Evolutionary conservation across 2,113 vertebrate genomes (phyloP), one percentile per base, ranked within the genome.

Genomic region (Trochalopteron elliotii): DNA sequence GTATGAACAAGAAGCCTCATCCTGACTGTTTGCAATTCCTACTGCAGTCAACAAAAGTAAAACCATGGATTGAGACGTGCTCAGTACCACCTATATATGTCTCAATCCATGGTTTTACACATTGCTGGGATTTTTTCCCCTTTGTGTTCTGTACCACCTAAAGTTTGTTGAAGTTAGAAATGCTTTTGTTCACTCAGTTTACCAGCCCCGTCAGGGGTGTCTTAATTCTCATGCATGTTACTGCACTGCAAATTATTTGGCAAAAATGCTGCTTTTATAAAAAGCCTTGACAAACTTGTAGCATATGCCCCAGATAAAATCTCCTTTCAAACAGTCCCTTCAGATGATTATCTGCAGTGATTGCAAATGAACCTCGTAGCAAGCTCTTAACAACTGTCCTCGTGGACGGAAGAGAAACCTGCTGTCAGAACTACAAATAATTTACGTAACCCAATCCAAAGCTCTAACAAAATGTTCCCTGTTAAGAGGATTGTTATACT

Each of bases 401-500:
- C 64, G 13, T 64, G 94, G 89, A 91, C 31, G 17, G 84, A 95
- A 95, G 67, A 94, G 83, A 96, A 85, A 93, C 90, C 94, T 93
- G 94, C 95, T 94, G 89, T 95, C 88, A 88, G 86, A 94, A 94
- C 67, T 93, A 92, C 93, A 96, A 97, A 97, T 93, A 97, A 94
- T 97, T 97, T 96, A 95, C 39, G 75, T 97, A 97, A 97, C 96
- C 89, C 93, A 95, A 87, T 97, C 94, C 95, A 97, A 97, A 96
- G 94, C 91, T 83, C 85, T 97, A 89, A 97, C 96, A 97, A 97
- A 97, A 97, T 97, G 97, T 97, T 97, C 97, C 76, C 81, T 53
- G 82, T 90, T 97, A 97, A 97, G 96, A 97, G 96, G 97, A 97
- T 97, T 97, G 96, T 90, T 96, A 93, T 95, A 96, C 90, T 97